Conservation (phyloP, 2,113 vertebrate genomes). For the Lagopus muta region DNA sequence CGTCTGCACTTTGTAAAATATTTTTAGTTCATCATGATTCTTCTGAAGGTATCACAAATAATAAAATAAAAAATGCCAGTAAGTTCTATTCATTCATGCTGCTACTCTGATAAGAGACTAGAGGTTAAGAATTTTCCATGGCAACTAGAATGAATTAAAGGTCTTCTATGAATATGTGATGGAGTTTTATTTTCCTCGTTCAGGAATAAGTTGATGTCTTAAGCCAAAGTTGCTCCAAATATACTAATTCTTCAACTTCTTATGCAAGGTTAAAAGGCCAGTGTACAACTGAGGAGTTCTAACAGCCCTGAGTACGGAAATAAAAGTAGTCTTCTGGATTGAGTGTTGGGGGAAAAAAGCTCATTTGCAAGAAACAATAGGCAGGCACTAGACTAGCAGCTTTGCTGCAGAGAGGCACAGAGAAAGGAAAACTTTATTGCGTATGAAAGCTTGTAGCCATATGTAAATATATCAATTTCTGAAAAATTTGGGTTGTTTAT, state of each 20-base stretch:
- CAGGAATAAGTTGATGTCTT: not conserved
- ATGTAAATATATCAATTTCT: not conserved
- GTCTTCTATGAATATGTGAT: not conserved
- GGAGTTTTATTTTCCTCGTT: not conserved
- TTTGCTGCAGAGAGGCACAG: not conserved
- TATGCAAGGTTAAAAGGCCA: not conserved
- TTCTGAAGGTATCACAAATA: not conserved
- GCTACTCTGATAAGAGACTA: not conserved
- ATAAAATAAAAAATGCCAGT: not conserved
- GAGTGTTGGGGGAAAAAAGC: not conserved
- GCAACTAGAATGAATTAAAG: constrained; percentile 1
- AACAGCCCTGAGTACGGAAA: not conserved
- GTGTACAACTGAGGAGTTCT: not conserved
- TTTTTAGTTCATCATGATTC: not conserved
- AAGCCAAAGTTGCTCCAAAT: not conserved
- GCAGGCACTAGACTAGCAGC: not conserved
- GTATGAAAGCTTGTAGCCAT: not conserved
- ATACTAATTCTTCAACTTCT: not conserved
- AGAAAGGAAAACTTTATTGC: not conserved
- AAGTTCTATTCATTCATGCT: not conserved
- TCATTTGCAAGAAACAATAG: not conserved
- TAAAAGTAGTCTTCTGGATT: not conserved
- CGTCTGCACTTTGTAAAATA: not conserved
- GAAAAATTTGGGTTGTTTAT: not conserved
- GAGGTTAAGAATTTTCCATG: constrained; percentile 9